Base-by-base conservation (phyloP, 1,140 invertebrate genomes). In the Brachionus angularis region DNA sequence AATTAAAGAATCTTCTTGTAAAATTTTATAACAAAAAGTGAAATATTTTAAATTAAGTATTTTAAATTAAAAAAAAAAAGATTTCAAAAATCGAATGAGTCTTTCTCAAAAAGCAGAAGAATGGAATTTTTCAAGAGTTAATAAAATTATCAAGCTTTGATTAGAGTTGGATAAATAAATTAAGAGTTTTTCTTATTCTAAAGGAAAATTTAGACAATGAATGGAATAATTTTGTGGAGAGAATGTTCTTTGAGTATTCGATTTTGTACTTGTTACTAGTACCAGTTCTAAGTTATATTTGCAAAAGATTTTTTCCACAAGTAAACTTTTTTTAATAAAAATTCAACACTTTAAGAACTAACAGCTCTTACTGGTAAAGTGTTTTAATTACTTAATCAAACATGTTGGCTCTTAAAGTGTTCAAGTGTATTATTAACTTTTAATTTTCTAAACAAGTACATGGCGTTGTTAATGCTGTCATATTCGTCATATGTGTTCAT, bases 161-260 rank as follows among this genome's bases (percentile, higher is more conserved):
- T n/a, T n/a, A n/a, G n/a, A n/a, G n/a, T n/a, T n/a, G n/a, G n/a
- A n/a, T n/a, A n/a, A n/a, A n/a, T n/a, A n/a, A n/a, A n/a, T n/a
- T n/a, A n/a, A n/a, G n/a, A n/a, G n/a, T n/a, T n/a, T n/a, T n/a
- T n/a, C n/a, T n/a, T n/a, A n/a, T n/a, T n/a, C n/a, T n/a, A n/a
- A 12, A 50, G 53, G 53, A 58, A 58, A 42, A 23, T 14, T 23
- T 39, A 10, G 53, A 58, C 33, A 23, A 23, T 23, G 53, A 58
- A 58, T 58, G 53, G 53, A 58, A 58, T 34, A 58, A 58, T 58
- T 58, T 39, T 39, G 23, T 39, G 5, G 53, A 25, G 39, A 58
- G 53, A 39, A 58, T 58, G 53, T 58, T 58, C 34, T 10, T 12
- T 2, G 53, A 58, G 39, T 58, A 23, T 7, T 18, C 36, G 12